These are phyloP conservation scores for Congeria kusceri DNA, from an alignment of 2,888 invertebrate species.

Conservation along the genomic window DNA sequence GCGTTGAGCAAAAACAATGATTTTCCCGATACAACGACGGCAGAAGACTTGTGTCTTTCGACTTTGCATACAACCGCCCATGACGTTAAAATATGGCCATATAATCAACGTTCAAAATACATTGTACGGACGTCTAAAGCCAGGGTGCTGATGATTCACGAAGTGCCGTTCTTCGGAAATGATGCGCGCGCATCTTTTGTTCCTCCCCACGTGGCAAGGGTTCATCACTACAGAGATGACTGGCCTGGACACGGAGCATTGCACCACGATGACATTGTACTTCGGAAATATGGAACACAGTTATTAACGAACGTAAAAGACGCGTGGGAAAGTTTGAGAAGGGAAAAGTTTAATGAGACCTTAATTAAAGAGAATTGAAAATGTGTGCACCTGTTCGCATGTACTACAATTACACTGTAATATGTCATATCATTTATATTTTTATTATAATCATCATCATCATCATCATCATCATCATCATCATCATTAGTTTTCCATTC, in stretches of 20 bases:
- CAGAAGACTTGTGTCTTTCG: conserved; percentile 64
- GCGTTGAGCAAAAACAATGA: conserved; percentile 59
- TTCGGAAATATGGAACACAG: conserved; percentile 49
- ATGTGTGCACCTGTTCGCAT: too few relatives aligned
- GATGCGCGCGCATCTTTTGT: too few relatives aligned
- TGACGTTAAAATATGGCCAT: conserved; percentile 62
- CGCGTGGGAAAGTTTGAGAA: conserved; percentile 25
- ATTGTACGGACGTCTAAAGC: conserved; percentile 68
- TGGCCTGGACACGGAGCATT: conserved; percentile 61
- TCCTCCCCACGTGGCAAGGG: conserved; percentile 43
- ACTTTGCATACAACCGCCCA: conserved; percentile 67
- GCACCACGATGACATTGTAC: conserved; percentile 40
- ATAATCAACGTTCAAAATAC: conserved; percentile 70
- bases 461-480: too few relatives aligned
- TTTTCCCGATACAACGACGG: conserved; percentile 52
- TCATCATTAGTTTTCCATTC: too few relatives aligned
- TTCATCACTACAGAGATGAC: conserved; percentile 77
- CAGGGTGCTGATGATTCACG: conserved; percentile 72
- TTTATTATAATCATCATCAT: too few relatives aligned
- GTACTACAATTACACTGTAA: too few relatives aligned
- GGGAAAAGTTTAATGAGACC: too few relatives aligned
- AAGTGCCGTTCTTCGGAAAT: conserved; percentile 53
- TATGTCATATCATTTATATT: too few relatives aligned
- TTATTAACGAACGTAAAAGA: conserved; percentile 46
- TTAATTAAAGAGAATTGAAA: too few relatives aligned